Percentiles rank a stretch among this genome's conserved stretches.
Evolutionary conservation across 2,797 vertebrate species (phyloP).

Genomic region (Muraenolepis orangiensis): DNA sequence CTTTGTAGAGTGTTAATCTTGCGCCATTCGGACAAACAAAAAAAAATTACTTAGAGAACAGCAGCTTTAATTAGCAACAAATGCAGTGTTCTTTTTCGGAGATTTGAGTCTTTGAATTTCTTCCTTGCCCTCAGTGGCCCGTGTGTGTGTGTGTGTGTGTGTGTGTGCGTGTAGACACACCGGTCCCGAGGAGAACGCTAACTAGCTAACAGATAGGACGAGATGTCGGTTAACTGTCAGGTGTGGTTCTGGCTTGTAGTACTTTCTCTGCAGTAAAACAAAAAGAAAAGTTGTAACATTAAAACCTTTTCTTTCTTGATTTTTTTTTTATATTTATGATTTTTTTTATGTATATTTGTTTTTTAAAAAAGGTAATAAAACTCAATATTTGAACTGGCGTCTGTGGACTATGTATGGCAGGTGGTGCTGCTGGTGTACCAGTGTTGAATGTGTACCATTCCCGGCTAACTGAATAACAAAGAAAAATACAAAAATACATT

Average conservation of each 20-base stretch:
- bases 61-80: slow-evolving; percentile 57
- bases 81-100: slow-evolving; percentile 41
- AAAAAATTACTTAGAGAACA: slow-evolving; percentile 39
- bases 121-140: slow-evolving; percentile 41
- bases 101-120: slow-evolving; percentile 35
- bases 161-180: slow-evolving; percentile 30
- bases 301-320: slow-evolving; percentile 62
- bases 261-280: slow-evolving; percentile 66
- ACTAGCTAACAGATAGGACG: slow-evolving; percentile 44
- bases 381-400: slow-evolving; percentile 49
- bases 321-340: slow-evolving; percentile 80
- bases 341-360: slow-evolving; percentile 79
- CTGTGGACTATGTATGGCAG: background rate
- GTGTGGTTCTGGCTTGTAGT: slow-evolving; percentile 67
- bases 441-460: background rate
- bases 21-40: slow-evolving; percentile 58
- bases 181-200: slow-evolving; percentile 26
- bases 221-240: slow-evolving; percentile 59
- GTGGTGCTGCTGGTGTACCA: background rate
- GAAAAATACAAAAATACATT: background rate
- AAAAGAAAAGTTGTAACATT: slow-evolving; percentile 67
- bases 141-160: background rate
- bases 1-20: slow-evolving; percentile 59
- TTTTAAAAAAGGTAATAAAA: slow-evolving; percentile 76
- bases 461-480: background rate